Conservation (phyloP, 2,888 invertebrate genomes). For the Tolmerus cingulatus region DNA sequence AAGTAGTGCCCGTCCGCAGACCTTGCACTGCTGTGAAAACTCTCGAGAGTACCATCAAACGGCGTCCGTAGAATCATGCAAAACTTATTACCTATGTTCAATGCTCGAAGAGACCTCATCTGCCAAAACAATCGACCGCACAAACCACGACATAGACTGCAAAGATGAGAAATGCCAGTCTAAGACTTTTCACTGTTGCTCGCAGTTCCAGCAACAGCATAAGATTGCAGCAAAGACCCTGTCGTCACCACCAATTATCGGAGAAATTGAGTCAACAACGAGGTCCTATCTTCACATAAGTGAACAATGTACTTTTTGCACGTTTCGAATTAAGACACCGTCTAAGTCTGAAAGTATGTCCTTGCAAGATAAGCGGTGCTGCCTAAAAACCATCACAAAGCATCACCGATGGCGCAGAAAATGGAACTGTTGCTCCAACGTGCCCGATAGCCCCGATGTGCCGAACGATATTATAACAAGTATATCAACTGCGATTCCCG, state of each 20-base stretch:
- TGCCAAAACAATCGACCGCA: constrained; percentile 53
- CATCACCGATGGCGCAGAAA: constrained; percentile 65
- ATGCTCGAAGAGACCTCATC: constrained; percentile 65
- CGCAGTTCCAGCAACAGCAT: constrained; percentile 57
- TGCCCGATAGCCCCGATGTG: constrained; percentile 69
- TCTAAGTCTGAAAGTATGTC: constrained; percentile 50
- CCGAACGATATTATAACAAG: constrained; percentile 65
- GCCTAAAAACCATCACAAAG: constrained; percentile 61
- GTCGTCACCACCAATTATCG: constrained; percentile 56
- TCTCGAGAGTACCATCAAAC: constrained; percentile 59
- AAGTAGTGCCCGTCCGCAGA: constrained; percentile 55
- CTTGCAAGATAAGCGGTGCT: constrained; percentile 54
- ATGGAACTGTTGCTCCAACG: constrained; percentile 70
- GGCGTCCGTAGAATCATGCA: constrained; percentile 54
- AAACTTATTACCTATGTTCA: constrained; percentile 65
- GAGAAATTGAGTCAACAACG: constrained; percentile 53
- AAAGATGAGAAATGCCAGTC: constrained; percentile 50
- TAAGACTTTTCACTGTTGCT: constrained; percentile 63
- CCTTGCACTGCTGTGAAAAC: constrained; percentile 64
- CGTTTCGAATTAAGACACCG: constrained; percentile 59
- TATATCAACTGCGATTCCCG: constrained; percentile 53
- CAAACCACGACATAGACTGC: constrained; percentile 37
- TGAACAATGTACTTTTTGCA: constrained; percentile 63
- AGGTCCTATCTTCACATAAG: constrained; percentile 57
- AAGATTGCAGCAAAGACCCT: constrained; percentile 47